A percentile compares a stretch with the other conserved stretches of the same genome.
Evolutionary conservation across 1,140 invertebrate genomes (phyloP).

Genomic region (Pararge aegeria): DNA sequence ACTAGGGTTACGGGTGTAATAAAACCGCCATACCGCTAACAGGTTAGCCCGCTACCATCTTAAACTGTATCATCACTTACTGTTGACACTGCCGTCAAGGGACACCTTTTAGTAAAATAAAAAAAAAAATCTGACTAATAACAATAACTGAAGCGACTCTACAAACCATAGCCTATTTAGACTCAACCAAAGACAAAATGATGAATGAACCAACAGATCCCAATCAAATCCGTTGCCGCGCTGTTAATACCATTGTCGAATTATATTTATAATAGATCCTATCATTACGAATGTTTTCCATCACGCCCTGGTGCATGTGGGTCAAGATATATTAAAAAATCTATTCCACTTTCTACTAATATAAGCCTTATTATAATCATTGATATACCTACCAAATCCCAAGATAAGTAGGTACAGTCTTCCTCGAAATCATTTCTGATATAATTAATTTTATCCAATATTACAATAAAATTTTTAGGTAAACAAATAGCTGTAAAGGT

Average conservation of each 20-base stretch:
- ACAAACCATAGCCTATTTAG: neutral
- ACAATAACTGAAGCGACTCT: neutral
- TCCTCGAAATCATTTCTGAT: no score
- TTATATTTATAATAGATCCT: slow-evolving; percentile 63
- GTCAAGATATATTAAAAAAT: slow-evolving; percentile 32
- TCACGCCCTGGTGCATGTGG: slow-evolving; percentile 41
- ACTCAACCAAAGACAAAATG: slow-evolving; percentile 13
- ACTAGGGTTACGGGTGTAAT: no score
- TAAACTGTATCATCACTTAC: no score
- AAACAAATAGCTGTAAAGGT: no score
- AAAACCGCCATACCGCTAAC: no score
- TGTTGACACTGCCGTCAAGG: no score
- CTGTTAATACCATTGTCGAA: slow-evolving; percentile 51
- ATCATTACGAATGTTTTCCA: slow-evolving; percentile 48
- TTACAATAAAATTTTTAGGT: no score
- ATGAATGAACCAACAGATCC: slow-evolving; percentile 56
- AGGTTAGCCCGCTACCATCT: no score
- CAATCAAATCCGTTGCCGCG: slow-evolving; percentile 39
- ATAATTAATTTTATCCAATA: no score
- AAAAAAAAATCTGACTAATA: neutral
- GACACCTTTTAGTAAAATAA: no score
- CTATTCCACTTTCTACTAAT: slow-evolving; percentile 59
- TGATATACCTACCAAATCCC: neutral
- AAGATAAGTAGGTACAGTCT: no score
- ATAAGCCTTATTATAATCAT: slow-evolving; percentile 49